Evolutionary conservation across 2,797 vertebrate genomes (phyloP).

Genomic region (Scolopax bukidnonensis): DNA sequence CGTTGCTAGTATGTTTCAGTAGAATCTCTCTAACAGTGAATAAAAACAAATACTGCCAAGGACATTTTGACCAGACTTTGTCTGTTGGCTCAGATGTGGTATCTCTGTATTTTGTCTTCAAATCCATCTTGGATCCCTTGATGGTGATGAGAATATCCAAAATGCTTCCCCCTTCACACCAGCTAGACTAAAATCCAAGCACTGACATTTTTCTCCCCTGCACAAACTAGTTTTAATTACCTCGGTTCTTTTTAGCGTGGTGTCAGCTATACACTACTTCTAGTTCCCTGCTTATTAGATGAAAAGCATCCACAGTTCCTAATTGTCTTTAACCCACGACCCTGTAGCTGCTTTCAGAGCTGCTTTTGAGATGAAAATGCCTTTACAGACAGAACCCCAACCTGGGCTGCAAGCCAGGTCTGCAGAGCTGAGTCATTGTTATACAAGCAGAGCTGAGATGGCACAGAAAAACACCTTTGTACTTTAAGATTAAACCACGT

Average conservation of each 20-base stretch:
- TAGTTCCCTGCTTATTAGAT: not conserved
- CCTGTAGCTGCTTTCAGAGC: not conserved
- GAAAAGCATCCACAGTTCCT: not conserved
- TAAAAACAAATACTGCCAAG: not conserved
- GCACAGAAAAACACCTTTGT: slow-evolving; percentile 18
- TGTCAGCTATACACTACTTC: not conserved
- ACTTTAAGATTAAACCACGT: not conserved
- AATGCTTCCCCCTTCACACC: not conserved
- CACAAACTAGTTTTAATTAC: not conserved
- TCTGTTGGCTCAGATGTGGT: not conserved
- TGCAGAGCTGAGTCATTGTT: slow-evolving; percentile 69
- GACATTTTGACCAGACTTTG: not conserved
- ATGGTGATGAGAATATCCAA: not conserved
- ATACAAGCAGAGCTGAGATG: slow-evolving; percentile 4
- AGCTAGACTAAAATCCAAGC: not conserved
- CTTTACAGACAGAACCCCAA: not conserved
- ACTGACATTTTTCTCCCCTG: not conserved
- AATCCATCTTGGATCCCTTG: not conserved
- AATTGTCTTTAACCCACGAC: not conserved
- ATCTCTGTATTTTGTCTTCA: not conserved
- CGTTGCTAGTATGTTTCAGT: not conserved
- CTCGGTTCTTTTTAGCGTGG: not conserved
- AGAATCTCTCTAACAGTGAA: not conserved
- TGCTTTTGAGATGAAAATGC: not conserved
- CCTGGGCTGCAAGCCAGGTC: not conserved